Conservation (phyloP, 2,888 invertebrate genomes). For the Hartigia nigra region DNA sequence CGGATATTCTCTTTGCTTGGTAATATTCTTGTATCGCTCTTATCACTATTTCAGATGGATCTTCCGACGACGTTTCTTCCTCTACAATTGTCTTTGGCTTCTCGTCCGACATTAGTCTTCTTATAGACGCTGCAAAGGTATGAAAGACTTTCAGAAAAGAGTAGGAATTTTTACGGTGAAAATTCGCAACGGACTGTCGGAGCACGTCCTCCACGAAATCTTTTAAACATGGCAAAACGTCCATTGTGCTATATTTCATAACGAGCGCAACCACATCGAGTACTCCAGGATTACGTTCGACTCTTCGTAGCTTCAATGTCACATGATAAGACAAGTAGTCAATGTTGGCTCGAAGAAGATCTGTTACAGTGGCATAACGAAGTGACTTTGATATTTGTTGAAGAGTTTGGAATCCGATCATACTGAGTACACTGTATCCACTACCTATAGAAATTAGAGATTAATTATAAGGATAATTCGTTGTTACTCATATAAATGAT, state of each 20-base stretch:
- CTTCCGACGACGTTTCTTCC: constrained; percentile 19
- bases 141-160: constrained; percentile 79
- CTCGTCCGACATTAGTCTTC: constrained; percentile 68
- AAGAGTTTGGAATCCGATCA: constrained; percentile 72
- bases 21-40: constrained; percentile 64
- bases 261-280: constrained; percentile 79
- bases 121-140: constrained; percentile 74
- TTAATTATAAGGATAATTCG: neutral
- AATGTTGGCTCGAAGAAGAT: constrained; percentile 76
- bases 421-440: constrained; percentile 72
- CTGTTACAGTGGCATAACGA: constrained; percentile 68
- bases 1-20: constrained; percentile 50
- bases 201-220: constrained; percentile 77
- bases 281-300: constrained; percentile 74
- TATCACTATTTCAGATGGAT: constrained; percentile 53
- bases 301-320: constrained; percentile 73
- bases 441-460: constrained; percentile 68
- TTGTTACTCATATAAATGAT: neutral
- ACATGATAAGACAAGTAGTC: constrained; percentile 82
- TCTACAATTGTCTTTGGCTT: constrained; percentile 4
- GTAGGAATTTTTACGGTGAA: constrained; percentile 70
- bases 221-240: constrained; percentile 74
- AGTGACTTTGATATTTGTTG: constrained; percentile 71
- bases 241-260: constrained; percentile 75
- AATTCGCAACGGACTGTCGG: constrained; percentile 71